Conservation (phyloP, 2,113 vertebrate genomes). For the Cichladusa arquata region DNA sequence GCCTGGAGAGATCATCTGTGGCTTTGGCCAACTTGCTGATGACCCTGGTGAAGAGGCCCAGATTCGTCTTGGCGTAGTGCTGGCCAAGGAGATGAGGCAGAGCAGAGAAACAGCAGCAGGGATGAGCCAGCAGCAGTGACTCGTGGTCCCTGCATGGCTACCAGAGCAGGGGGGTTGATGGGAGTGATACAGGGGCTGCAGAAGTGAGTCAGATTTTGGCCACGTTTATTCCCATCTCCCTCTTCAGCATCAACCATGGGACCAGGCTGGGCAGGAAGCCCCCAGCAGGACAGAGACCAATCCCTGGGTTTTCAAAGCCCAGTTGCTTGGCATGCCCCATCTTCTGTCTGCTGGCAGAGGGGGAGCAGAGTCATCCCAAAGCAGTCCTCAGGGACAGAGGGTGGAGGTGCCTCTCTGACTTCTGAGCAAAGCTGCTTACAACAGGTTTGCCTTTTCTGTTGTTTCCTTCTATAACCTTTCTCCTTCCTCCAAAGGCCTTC, state of each 20-base stretch:
- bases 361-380: not conserved
- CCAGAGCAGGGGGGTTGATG: not conserved
- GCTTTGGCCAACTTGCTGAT: not conserved
- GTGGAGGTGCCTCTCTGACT: not conserved
- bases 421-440: not conserved
- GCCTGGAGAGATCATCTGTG: not conserved
- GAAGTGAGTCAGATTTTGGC: not conserved
- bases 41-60: not conserved
- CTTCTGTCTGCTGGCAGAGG: not conserved
- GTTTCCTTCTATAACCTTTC: not conserved
- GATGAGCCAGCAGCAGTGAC: not conserved
- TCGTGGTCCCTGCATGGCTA: accelerated
- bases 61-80: not conserved
- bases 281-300: not conserved
- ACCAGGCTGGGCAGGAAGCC: not conserved
- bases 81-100: not conserved
- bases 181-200: not conserved
- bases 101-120: not conserved
- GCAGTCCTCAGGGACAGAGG: not conserved
- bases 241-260: not conserved
- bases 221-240: accelerated
- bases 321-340: accelerated
- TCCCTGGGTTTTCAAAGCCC: not conserved
- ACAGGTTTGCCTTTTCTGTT: accelerated
- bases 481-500: not conserved